phyloP scores from a whole-genome alignment of 2,888 invertebrate genomes.

The Nemotelus pantherinus region DNA sequence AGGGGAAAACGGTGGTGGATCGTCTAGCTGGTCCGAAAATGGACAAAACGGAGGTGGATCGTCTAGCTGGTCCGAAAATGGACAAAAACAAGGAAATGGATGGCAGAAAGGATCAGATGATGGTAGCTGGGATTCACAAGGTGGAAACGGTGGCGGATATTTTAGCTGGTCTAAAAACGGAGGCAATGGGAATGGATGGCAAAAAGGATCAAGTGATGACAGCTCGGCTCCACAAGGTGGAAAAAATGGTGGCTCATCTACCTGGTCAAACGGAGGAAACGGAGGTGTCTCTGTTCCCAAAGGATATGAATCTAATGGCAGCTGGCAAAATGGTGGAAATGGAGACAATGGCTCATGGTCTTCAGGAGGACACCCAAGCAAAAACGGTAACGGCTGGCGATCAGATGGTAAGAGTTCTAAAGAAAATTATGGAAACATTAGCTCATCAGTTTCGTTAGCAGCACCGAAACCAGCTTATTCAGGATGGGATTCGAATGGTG shows the following conservation, averaged over 20 bases:
- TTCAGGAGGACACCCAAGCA: neutral
- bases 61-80: neutral
- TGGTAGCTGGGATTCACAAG: neutral
- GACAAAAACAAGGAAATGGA: neutral
- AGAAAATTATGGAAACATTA: neutral
- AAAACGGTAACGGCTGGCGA: too few relatives aligned
- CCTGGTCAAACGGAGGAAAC: too few relatives aligned
- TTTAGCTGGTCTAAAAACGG: neutral
- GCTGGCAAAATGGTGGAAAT: conserved; percentile 6
- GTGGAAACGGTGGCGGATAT: neutral
- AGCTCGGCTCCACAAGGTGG: neutral
- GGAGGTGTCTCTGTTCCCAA: too few relatives aligned
- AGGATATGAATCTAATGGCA: too few relatives aligned
- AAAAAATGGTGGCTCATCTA: neutral
- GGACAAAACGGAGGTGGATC: neutral
- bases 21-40: neutral
- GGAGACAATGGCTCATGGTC: neutral
- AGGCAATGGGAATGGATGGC: neutral
- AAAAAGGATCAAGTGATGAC: neutral
- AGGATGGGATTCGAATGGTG: neutral
- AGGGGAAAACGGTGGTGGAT: neutral
- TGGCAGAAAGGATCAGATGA: neutral
- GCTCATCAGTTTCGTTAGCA: too few relatives aligned
- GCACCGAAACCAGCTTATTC: too few relatives aligned
- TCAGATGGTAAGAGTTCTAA: neutral